Percentiles rank a stretch among this genome's conserved stretches.
phyloP scores from a whole-genome alignment of 2,797 vertebrate species.

The Hippocampus kuda region DNA sequence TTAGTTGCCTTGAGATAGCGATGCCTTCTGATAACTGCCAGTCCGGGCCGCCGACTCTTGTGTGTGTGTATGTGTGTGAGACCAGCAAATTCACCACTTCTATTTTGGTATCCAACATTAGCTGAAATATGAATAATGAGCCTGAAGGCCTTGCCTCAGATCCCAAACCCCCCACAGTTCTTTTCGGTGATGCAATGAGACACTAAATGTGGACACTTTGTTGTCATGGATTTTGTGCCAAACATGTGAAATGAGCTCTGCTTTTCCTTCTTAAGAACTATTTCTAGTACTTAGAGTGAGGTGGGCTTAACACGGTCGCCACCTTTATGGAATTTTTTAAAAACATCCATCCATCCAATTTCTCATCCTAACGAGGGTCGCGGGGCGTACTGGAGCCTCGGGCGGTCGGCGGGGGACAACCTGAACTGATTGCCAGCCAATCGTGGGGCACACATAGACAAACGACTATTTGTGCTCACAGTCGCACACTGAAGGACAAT shows the following conservation, averaged over 20 bases:
- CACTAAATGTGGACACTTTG: constrained; percentile 13
- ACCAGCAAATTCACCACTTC: constrained; percentile 51
- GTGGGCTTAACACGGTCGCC: too few relatives aligned
- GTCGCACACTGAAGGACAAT: too few relatives aligned
- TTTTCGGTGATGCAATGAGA: constrained; percentile 24
- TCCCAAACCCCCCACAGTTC: constrained; percentile 25
- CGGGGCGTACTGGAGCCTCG: too few relatives aligned
- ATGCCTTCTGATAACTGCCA: constrained; percentile 41
- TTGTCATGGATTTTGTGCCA: background rate
- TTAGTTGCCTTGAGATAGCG: constrained; percentile 55
- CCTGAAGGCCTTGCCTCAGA: constrained; percentile 31
- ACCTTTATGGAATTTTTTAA: too few relatives aligned
- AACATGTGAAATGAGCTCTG: background rate
- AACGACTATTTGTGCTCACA: too few relatives aligned
- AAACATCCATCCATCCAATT: too few relatives aligned
- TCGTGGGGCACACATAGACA: too few relatives aligned
- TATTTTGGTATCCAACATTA: constrained; percentile 51
- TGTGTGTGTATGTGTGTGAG: constrained; percentile 34
- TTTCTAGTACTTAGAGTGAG: background rate
- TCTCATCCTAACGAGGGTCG: too few relatives aligned
- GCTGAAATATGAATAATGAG: constrained; percentile 52
- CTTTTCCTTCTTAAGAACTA: background rate
- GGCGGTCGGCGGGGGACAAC: too few relatives aligned
- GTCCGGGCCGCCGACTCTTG: constrained; percentile 26
- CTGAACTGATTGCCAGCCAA: too few relatives aligned